Evolutionary conservation across 2,797 vertebrate species (phyloP).

Genomic region (Passerculus sandwichensis): DNA sequence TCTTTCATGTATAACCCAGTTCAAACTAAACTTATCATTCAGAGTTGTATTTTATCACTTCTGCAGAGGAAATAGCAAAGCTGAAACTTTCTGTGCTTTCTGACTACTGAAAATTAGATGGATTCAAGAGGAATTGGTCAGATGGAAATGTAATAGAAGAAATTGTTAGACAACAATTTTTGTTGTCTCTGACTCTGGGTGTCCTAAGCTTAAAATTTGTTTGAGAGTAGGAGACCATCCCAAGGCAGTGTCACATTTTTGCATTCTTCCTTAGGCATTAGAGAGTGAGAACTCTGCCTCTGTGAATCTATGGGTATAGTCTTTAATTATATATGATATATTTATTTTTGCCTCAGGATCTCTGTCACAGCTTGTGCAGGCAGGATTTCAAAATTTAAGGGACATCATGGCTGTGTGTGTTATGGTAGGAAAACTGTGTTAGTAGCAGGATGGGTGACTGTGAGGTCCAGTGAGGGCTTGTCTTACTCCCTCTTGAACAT

Average conservation of each 20-base stretch:
- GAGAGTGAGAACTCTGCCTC: not conserved
- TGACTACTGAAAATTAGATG: not conserved
- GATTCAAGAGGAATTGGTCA: not conserved
- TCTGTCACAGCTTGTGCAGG: constrained; percentile 41
- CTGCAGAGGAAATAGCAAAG: not conserved
- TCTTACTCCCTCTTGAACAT: not conserved
- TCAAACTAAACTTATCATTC: not conserved
- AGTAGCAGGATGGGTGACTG: not conserved
- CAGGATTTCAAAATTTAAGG: not conserved
- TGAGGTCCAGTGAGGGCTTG: not conserved
- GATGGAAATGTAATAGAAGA: not conserved
- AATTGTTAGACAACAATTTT: not conserved
- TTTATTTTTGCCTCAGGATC: constrained; percentile 60
- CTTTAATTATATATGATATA: constrained; percentile 63
- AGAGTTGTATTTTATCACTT: not conserved
- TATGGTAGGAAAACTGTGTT: not conserved
- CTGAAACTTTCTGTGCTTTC: not conserved
- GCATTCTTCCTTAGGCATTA: constrained; percentile 54
- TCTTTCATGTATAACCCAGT: not conserved
- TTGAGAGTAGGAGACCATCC: constrained; percentile 27
- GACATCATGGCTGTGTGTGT: not conserved
- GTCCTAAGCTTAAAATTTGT: not conserved
- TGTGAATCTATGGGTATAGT: not conserved
- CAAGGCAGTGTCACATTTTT: constrained; percentile 56
- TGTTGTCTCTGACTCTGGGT: not conserved